Evolutionary conservation across 1,140 invertebrate species (phyloP).

Genomic region (Neodiprion fabricii): DNA sequence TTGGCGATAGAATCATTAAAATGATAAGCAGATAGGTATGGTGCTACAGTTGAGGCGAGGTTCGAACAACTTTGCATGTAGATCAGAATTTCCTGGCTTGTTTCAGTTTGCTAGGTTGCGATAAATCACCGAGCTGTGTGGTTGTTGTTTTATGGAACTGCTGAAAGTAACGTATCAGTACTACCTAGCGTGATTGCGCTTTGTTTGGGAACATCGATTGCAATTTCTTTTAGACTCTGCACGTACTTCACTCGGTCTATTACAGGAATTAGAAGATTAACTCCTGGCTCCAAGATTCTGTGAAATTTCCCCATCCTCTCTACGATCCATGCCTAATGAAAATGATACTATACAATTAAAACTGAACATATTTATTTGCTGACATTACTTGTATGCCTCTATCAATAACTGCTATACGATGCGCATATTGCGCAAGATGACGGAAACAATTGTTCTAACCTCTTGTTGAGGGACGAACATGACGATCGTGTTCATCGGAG

Average conservation of each 20-base stretch:
- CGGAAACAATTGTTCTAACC: conserved; percentile 57
- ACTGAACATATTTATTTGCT: conserved; percentile 5
- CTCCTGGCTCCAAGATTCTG: conserved; percentile 90
- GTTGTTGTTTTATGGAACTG: too few relatives aligned
- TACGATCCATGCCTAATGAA: conserved; percentile 90
- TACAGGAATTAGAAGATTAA: conserved; percentile 93
- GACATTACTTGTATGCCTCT: conserved; percentile 16
- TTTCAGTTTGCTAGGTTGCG: too few relatives aligned
- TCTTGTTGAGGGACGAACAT: conserved; percentile 99
- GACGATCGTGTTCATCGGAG: conserved; percentile 90
- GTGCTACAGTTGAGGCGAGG: too few relatives aligned
- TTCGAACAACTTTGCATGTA: too few relatives aligned
- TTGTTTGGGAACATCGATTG: conserved; percentile 98
- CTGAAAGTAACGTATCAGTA: neutral
- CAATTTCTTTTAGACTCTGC: conserved; percentile 98
- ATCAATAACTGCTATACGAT: neutral
- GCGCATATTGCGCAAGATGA: conserved; percentile 6
- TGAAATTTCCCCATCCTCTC: conserved; percentile 98
- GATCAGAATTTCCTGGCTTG: too few relatives aligned
- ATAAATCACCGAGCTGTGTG: too few relatives aligned
- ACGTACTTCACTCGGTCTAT: conserved; percentile 97
- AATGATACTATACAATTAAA: conserved; percentile 31
- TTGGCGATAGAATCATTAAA: neutral
- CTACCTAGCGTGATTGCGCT: conserved; percentile 92
- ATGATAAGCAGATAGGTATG: neutral